Conservation (phyloP, 2,797 vertebrate genomes). For the Lithobates pipiens region DNA sequence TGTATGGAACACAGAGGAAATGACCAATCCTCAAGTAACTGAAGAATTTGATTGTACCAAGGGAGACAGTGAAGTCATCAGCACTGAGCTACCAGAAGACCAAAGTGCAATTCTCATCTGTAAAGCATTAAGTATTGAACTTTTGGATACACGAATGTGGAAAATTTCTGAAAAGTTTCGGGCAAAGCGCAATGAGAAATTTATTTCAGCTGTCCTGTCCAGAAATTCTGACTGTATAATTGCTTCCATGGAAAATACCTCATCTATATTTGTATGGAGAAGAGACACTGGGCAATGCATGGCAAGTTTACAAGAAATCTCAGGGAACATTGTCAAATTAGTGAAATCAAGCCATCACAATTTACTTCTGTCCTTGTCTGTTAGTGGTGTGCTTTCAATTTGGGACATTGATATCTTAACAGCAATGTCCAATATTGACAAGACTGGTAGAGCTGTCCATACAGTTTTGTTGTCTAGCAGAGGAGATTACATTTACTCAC, state of each 20-base stretch:
- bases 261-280: constrained; percentile 98
- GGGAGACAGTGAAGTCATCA: constrained; percentile 93
- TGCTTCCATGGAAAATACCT: constrained; percentile 98
- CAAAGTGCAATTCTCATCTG: constrained; percentile 96
- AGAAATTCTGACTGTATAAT: constrained; percentile 97
- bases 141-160: constrained; percentile 93
- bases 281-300: constrained; percentile 97
- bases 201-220: constrained; percentile 94
- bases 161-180: constrained; percentile 98
- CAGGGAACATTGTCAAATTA: constrained; percentile 95
- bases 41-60: constrained; percentile 97
- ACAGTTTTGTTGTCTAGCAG: constrained; percentile 88
- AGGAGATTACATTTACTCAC: constrained; percentile 95
- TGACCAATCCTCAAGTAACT: constrained; percentile 89
- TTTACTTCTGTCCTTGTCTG: constrained; percentile 93
- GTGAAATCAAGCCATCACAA: constrained; percentile 98
- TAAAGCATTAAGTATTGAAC: constrained; percentile 95
- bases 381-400: constrained; percentile 95
- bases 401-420: constrained; percentile 99
- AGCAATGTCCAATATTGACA: constrained; percentile 99
- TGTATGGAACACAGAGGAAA: constrained; percentile 96
- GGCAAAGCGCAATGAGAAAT: constrained; percentile 94
- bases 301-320: constrained; percentile 97
- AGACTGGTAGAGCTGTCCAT: constrained; percentile 95
- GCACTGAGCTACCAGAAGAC: constrained; percentile 95